Base-by-base conservation (phyloP, 2,888 invertebrate species). In the Sphaerophoria taeniata region DNA sequence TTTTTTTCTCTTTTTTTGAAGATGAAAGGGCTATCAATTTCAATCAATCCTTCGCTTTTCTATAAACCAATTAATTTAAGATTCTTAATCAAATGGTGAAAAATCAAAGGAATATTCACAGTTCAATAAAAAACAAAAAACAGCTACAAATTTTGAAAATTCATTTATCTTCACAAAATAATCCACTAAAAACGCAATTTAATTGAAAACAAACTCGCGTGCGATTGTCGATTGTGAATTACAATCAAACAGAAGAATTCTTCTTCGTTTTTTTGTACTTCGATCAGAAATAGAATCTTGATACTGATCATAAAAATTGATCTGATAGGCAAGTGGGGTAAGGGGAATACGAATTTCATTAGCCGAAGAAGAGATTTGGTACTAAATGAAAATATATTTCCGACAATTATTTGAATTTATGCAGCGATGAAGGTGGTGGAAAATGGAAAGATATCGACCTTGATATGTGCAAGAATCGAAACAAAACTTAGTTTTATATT, bases 61-160 rank as follows among this genome's bases (percentile, higher is more conserved):
- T 34, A 12, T 34, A 65, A 36, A 7, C 47, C 74, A 71, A 80
- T 85, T 71, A 85, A 73, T 76, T 85, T 72, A 69, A 80, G 51
- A 80, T 80, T 85, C 69, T 72, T 76, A 85, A 80, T 75, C 84
- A 84, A 84, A 80, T 85, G 84, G 76, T 80, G 84, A 85, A 85
- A 85, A 80, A 85, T 85, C 84, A 85, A 85, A 85, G 84, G 69
- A 85, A 80, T 45, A 36, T 72, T 72, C 71, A 49, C 6, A 16
- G 39, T 9, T 2, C 16, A 61, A 12, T 16, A 74, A 78, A 51
- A 79, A 83, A 69, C 34, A 49, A 65, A 75, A 73, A 73, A 16
- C 11, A 79, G 70, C 70, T 73, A 71, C 58, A 67, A 11, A 43
- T 49, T 73, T 74, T 73, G 61, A 75, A 75, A 79, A 80, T 72